phyloP scores from a whole-genome alignment of 1,140 invertebrate genomes.

The Calosoma granatense region DNA sequence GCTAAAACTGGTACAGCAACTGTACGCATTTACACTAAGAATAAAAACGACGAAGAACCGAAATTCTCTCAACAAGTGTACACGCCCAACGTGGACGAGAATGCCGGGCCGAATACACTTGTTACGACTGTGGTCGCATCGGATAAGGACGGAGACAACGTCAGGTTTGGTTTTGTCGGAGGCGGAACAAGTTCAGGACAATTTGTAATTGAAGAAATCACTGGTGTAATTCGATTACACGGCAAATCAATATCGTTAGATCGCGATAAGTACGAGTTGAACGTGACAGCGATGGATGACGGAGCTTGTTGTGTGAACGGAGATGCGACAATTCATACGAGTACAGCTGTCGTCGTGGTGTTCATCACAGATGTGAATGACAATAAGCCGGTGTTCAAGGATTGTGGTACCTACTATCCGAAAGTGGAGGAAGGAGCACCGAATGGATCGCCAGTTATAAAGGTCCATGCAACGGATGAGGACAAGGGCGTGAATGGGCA shows the following conservation, averaged over 20 bases:
- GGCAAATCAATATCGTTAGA: slow-evolving; percentile 75
- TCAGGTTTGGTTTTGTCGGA: slow-evolving; percentile 86
- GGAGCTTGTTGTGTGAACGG: slow-evolving; percentile 86
- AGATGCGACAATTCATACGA: slow-evolving; percentile 75
- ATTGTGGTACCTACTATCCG: slow-evolving; percentile 82
- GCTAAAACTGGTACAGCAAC: slow-evolving; percentile 85
- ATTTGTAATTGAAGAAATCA: slow-evolving; percentile 92
- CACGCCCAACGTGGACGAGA: slow-evolving; percentile 92
- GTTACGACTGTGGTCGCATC: slow-evolving; percentile 91
- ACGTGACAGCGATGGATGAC: slow-evolving; percentile 89
- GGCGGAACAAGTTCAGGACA: slow-evolving; percentile 81
- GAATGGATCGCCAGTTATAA: slow-evolving; percentile 85
- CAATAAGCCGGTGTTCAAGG: slow-evolving; percentile 89
- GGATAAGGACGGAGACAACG: slow-evolving; percentile 92
- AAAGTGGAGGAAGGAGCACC: slow-evolving; percentile 88
- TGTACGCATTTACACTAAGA: slow-evolving; percentile 88
- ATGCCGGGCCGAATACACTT: slow-evolving; percentile 85
- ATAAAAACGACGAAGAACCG: slow-evolving; percentile 92
- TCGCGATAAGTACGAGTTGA: slow-evolving; percentile 83
- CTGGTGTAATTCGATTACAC: slow-evolving; percentile 84
- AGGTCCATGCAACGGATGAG: slow-evolving; percentile 86
- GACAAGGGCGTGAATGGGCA: slow-evolving; percentile 92
- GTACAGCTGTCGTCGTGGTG: slow-evolving; percentile 90
- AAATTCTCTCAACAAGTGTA: slow-evolving; percentile 95
- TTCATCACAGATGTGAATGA: slow-evolving; percentile 96